Conservation (phyloP, 2,797 vertebrate species). For the Myripristis murdjan region DNA sequence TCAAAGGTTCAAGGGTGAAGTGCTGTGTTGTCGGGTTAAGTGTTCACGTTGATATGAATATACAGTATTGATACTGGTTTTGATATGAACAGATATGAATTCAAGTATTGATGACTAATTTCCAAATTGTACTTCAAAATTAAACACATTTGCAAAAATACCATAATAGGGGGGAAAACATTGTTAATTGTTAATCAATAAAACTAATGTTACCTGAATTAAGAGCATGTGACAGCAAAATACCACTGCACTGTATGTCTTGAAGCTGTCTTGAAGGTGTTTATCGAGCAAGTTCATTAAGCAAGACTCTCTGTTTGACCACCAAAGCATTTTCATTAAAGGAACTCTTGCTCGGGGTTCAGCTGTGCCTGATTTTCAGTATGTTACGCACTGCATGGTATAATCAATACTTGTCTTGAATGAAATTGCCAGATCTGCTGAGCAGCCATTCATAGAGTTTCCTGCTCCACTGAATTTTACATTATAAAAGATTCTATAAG, state of each 20-base stretch:
- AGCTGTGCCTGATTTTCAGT: neutral
- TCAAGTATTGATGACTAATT: neutral
- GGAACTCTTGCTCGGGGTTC: neutral
- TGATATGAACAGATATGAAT: no score
- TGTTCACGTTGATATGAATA: neutral
- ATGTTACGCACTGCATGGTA: neutral
- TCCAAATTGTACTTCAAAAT: neutral
- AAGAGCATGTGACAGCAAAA: no score
- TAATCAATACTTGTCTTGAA: constrained; percentile 6
- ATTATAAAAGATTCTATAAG: constrained; percentile 37
- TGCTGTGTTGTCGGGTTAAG: constrained; percentile 10
- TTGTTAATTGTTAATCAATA: no score
- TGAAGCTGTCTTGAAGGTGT: neutral
- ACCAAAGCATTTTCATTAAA: neutral
- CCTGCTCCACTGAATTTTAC: constrained; percentile 10
- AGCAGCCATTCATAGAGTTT: constrained; percentile 11
- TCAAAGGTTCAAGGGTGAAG: constrained; percentile 32
- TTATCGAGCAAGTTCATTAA: neutral
- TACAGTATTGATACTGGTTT: no score
- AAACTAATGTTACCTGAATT: no score
- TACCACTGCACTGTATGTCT: no score
- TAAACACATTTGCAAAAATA: neutral
- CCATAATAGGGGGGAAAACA: neutral
- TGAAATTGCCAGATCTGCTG: constrained; percentile 5
- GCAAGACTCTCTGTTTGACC: neutral